These are phyloP conservation scores for Nasonovia ribisnigri DNA, from an alignment of 2,888 invertebrate species.

Conservation along the genomic window DNA sequence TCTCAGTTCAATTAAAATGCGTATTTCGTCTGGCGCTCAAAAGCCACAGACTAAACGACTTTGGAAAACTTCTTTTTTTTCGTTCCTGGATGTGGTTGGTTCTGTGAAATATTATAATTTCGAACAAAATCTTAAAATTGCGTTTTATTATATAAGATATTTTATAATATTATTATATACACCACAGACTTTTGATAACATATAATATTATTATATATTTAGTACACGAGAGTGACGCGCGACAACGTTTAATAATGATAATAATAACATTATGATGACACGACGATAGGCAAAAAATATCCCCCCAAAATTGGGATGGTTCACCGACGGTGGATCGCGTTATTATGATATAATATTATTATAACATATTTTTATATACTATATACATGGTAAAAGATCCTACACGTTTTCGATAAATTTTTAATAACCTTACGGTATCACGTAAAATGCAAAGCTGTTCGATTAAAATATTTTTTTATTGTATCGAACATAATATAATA, in stretches of 20 bases:
- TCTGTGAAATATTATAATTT: neutral
- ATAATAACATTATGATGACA: neutral
- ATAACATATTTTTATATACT: neutral
- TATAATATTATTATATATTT: neutral
- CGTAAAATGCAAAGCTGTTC: neutral
- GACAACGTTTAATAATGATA: neutral
- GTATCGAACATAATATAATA: neutral
- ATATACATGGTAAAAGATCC: neutral
- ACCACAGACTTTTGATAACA: neutral
- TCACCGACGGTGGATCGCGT: neutral
- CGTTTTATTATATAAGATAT: neutral
- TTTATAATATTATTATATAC: neutral
- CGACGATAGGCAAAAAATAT: neutral
- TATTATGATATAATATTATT: neutral
- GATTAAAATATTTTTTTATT: slow-evolving; percentile 5
- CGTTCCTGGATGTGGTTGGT: neutral
- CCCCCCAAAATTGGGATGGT: neutral
- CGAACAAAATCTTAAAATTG: neutral
- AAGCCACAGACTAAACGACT: neutral
- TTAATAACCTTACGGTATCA: neutral
- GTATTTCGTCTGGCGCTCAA: neutral
- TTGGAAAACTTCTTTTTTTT: neutral
- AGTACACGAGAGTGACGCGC: neutral
- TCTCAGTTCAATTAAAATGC: neutral
- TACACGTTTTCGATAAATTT: neutral